A percentile compares a stretch with the other conserved stretches of the same genome.
phyloP scores from a whole-genome alignment of 2,113 vertebrate genomes.

The Neomonachus schauinslandi region DNA sequence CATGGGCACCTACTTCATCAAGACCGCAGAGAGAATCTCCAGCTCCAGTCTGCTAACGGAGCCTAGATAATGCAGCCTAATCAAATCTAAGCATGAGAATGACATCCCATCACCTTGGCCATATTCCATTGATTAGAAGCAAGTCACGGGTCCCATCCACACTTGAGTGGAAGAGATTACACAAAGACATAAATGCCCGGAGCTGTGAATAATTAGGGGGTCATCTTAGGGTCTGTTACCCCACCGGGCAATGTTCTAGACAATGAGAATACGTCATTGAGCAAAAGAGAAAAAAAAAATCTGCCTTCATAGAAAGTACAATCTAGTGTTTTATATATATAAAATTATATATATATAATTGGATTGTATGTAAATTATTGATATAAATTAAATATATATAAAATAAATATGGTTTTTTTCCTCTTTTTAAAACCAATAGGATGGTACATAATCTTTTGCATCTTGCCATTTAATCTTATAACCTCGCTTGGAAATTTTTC shows the following conservation, averaged over 20 bases:
- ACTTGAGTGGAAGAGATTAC: neutral
- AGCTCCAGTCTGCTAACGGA: neutral
- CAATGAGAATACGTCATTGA: neutral
- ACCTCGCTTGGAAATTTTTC: neutral
- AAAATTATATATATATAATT: neutral
- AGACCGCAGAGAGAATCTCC: neutral
- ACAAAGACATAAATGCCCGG: neutral
- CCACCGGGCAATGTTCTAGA: neutral
- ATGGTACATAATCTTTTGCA: neutral
- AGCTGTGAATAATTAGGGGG: neutral
- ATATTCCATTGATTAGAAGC: neutral
- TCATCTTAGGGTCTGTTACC: neutral
- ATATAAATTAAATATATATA: neutral
- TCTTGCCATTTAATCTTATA: constrained; percentile 1
- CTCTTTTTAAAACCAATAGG: neutral
- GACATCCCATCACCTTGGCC: neutral
- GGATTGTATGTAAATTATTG: neutral
- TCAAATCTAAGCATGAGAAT: neutral
- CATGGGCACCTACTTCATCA: neutral
- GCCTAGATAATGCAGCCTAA: neutral
- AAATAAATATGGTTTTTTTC: neutral
- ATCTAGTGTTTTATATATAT: neutral
- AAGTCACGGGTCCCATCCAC: neutral
- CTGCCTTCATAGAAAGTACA: neutral
- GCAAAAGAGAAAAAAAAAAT: neutral